A percentile compares a stretch with the other conserved stretches of the same genome.
Conservation (phyloP, 1,140 invertebrate species). For the Pseudachorutes palmiensis region DNA sequence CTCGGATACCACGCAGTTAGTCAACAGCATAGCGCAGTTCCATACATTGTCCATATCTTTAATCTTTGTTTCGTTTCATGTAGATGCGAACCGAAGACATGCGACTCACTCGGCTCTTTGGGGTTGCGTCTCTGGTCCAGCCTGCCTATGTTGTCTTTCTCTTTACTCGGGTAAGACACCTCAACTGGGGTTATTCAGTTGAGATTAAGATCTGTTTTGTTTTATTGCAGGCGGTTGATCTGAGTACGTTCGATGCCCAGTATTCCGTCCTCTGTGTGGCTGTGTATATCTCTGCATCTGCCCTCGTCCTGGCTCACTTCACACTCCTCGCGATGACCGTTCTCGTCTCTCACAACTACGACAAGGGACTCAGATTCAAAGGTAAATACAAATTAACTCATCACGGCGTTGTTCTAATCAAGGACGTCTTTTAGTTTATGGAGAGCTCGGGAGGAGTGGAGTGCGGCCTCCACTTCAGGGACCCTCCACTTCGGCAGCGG, state of each 20-base stretch:
- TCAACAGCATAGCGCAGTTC: background rate
- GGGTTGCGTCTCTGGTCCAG: conserved; percentile 26
- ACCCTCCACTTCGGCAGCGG: background rate
- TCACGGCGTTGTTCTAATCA: background rate
- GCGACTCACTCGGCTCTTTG: conserved; percentile 27
- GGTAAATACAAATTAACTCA: conserved; percentile 1
- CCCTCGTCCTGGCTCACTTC: conserved; percentile 24
- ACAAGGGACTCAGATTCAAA: conserved; percentile 25
- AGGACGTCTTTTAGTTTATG: conserved; percentile 15
- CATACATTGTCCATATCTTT: background rate
- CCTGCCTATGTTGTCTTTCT: conserved; percentile 29
- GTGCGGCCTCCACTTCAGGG: background rate
- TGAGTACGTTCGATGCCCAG: background rate
- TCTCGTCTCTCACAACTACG: conserved; percentile 24
- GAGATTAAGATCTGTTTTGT: no score
- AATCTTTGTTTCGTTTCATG: background rate
- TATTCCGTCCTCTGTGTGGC: conserved; percentile 13
- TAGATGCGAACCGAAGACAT: conserved; percentile 34
- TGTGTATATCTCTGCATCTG: conserved; percentile 19
- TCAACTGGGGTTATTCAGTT: no score
- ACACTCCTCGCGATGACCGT: conserved; percentile 23
- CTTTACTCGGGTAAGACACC: conserved; percentile 24
- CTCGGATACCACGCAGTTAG: conserved; percentile 32
- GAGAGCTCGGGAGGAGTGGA: background rate
- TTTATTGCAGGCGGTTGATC: conserved; percentile 9